Conservation (phyloP, 1,140 invertebrate species). For the Microplitis demolitor region DNA sequence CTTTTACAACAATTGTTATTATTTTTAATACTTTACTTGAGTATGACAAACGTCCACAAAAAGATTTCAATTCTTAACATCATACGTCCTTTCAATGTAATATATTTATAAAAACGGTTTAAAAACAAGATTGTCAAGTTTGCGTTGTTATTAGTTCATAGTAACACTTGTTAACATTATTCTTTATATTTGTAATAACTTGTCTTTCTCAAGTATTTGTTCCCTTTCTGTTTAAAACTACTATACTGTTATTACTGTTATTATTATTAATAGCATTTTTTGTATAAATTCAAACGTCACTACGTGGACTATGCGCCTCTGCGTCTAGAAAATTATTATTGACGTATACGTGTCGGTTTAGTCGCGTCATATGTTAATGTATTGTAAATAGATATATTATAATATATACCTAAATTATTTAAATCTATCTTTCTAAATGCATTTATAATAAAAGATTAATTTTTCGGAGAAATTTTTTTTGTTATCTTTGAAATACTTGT, state of each 20-base stretch:
- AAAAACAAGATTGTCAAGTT: conserved; percentile 4
- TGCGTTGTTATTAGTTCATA: not conserved
- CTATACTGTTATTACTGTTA: not conserved
- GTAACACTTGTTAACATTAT: not conserved
- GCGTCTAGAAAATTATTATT: conserved; percentile 3
- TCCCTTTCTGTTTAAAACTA: too few relatives aligned
- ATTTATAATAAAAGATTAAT: too few relatives aligned
- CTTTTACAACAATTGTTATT: too few relatives aligned
- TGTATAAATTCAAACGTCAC: not conserved
- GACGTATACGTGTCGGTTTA: not conserved
- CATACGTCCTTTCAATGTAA: not conserved
- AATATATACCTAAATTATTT: not conserved
- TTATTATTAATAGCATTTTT: not conserved
- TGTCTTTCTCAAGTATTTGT: too few relatives aligned
- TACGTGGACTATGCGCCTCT: not conserved
- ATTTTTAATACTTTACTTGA: too few relatives aligned
- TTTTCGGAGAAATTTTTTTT: too few relatives aligned
- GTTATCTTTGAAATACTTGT: too few relatives aligned
- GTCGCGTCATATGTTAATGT: conserved; percentile 2
- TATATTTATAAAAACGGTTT: not conserved
- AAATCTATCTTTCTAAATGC: too few relatives aligned
- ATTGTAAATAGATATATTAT: not conserved
- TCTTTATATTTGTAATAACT: not conserved
- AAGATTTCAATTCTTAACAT: not conserved
- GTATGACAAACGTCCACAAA: not conserved